Evolutionary conservation across 2,113 vertebrate species (phyloP).

Genomic region (Empidonax alnorum): DNA sequence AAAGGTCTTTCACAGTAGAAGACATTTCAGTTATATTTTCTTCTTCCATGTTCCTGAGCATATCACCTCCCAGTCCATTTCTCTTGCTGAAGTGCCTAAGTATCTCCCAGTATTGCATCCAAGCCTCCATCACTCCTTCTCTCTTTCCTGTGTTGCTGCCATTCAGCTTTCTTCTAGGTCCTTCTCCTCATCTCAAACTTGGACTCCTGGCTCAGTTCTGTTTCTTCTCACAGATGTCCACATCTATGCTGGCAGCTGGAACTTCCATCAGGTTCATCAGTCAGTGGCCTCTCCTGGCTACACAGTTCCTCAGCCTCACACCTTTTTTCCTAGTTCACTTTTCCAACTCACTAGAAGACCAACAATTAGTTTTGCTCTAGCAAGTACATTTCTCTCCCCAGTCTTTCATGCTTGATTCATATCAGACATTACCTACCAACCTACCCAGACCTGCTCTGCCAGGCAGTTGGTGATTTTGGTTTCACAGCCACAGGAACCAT

Average conservation of each 20-base stretch:
- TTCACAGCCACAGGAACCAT: not conserved
- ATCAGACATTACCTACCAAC: not conserved
- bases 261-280: fast-evolving
- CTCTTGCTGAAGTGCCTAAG: not conserved
- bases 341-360: not conserved
- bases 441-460: not conserved
- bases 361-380: not conserved
- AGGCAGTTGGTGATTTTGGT: not conserved
- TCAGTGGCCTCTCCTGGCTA: not conserved
- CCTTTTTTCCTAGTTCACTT: not conserved
- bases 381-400: not conserved
- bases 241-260: not conserved
- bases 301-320: not conserved
- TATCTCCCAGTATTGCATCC: not conserved
- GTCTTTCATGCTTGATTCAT: not conserved
- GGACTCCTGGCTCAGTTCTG: not conserved
- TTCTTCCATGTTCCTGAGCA: not conserved
- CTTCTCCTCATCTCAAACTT: not conserved
- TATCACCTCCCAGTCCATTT: not conserved
- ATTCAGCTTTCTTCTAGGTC: not conserved
- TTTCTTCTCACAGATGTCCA: not conserved
- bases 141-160: not conserved
- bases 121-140: not conserved
- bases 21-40: not conserved
- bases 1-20: not conserved